Evolutionary conservation across 2,113 vertebrate genomes (phyloP), one percentile per base, ranked within the genome.

Genomic region (Octodon degus): DNA sequence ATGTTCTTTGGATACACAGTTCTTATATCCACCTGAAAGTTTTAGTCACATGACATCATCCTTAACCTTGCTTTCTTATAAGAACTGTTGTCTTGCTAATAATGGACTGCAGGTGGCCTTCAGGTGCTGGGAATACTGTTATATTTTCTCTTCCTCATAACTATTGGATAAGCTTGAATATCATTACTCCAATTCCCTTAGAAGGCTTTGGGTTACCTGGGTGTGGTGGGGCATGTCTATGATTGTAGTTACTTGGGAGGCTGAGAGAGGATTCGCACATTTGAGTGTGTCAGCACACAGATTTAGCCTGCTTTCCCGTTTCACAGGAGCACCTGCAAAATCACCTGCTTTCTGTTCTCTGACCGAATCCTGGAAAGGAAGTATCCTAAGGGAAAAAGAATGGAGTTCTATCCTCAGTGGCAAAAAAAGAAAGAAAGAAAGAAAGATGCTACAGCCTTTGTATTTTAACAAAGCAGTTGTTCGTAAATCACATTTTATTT

Each of bases 241-340:
- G 9, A 24, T 22, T 17, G 22, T 72, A 40, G n/a, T 72, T 40
- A 72, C 70, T 40, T 40, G 70, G n/a, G 70, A 72, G n/a, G 70
- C 70, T 40, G 70, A 72, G 70, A 72, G 17, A 40, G 40, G 70
- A 72, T 72, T 37, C 10, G 1, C 70, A 72, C 24, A 16, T 72
- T 91, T 27, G 53, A 58, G n/a, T 7, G 17, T 40, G 12, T 89
- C 84, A 95, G 11, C 37, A 53, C 0, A 0, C 32, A 50, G 63
- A 88, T 58, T 84, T 58, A 83, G 47, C 58, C 30, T 81, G 55
- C 89, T 94, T 97, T 93, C 60, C 82, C 79, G 40, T 95, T 94
- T 79, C 6, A 50, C 12, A 85, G n/a, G 67, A 90, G 27, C 32
- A 37, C 17, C 16, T 96, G 7, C 80, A 34, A 62, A 91, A 93